Base-by-base conservation (phyloP, 2,888 invertebrate genomes). In the Adela reaumurella region DNA sequence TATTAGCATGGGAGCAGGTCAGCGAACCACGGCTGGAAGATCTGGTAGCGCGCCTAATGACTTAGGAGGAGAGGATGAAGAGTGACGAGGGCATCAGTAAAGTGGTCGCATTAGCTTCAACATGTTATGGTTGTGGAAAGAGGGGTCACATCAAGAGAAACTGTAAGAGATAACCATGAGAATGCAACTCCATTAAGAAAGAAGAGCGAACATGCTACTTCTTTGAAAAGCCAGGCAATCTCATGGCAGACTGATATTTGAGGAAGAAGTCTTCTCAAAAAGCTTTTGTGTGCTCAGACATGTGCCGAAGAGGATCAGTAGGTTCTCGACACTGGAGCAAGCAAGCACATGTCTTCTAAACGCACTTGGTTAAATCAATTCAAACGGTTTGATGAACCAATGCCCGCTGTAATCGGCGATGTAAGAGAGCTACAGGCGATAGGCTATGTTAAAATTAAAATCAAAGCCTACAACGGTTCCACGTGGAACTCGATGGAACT, bases 1-100 rank as follows among this genome's bases (percentile, higher is more conserved):
- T 62, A 1, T 62, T 62, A 1, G 63, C 59, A 0, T 35, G 59
- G 58, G 58, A 52, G 45, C 49, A 49, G 2, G 49, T 45, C n/a
- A 46, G 48, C n/a, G 49, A 49, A 46, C 50, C 50, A 50, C 50
- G 29, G 8, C 17, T 47, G 14, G 47, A 50, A 24, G 47, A 52
- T 20, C 41, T 52, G 2, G 46, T 46, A 1, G 46, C 50, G 10
- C 48, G 50, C 41, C 45, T 52, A 19, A 19, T 50, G n/a, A 28
- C 49, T 1, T 48, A 46, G 28, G 49, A 50, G 28, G 46, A 47
- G 19, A 18, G 46, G 43, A 19, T 46, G 42, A 49, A 43, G 19
- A 35, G 35, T 14, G 35, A 35, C 35, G 11, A 35, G 35, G 35
- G 35, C 35, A 14, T 8, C 35, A 35, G 35, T 35, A 14, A 35